These are phyloP conservation scores for Thaumatotibia leucotreta DNA, from an alignment of 1,140 invertebrate genomes.

Conservation along the genomic window DNA sequence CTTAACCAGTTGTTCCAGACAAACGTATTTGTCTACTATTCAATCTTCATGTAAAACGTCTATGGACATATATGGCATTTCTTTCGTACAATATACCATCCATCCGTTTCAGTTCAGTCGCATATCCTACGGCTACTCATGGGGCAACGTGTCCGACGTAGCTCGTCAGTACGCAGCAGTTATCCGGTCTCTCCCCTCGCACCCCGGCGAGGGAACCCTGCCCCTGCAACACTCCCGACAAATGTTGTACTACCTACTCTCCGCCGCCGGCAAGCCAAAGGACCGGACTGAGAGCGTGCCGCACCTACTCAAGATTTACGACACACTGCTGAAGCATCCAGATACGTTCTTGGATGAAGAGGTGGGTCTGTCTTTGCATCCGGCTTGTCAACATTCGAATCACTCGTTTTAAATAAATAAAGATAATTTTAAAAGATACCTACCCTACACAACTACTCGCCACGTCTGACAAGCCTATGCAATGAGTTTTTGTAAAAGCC, in stretches of 20 bases:
- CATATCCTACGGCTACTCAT: constrained; percentile 81
- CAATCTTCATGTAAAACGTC: no score
- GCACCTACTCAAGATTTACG: constrained; percentile 56
- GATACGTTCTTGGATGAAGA: constrained; percentile 67
- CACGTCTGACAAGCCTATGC: no score
- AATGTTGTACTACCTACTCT: constrained; percentile 57
- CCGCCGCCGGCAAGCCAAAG: constrained; percentile 40
- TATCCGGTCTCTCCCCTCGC: constrained; percentile 70
- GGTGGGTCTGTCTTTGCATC: constrained; percentile 29
- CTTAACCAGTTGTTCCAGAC: no score
- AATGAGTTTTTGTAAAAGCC: no score
- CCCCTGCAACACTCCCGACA: constrained; percentile 48
- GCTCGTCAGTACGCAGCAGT: constrained; percentile 73
- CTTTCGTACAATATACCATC: not conserved
- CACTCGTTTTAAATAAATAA: no score
- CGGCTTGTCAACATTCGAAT: no score
- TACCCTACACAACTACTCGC: no score
- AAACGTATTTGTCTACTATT: no score
- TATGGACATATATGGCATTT: no score
- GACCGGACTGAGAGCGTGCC: constrained; percentile 46
- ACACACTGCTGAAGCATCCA: constrained; percentile 59
- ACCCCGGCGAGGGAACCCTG: constrained; percentile 76
- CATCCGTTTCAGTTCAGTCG: constrained; percentile 75
- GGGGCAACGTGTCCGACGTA: constrained; percentile 68
- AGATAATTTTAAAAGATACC: no score